These are phyloP conservation scores for Pseudanteris insignis DNA, from an alignment of 2,888 invertebrate genomes.

Conservation along the genomic window DNA sequence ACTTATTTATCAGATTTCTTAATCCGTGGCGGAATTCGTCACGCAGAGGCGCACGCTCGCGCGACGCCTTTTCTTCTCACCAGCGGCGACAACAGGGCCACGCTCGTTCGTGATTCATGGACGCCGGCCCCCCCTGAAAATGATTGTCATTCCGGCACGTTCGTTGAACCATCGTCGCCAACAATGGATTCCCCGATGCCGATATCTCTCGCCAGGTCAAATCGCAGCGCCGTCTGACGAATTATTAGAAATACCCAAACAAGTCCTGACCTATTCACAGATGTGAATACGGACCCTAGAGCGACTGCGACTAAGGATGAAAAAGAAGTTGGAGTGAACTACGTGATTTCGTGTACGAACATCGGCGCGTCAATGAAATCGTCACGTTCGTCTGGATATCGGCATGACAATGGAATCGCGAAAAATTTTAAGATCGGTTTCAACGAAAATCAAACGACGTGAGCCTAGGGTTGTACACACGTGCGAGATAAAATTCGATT, in stretches of 20 bases:
- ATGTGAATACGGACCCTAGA: too few species aligned
- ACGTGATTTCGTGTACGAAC: constrained; percentile 13
- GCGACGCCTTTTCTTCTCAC: constrained; percentile 4
- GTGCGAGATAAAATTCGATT: too few species aligned
- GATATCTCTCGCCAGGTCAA: constrained; percentile 33
- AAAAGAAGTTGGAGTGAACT: constrained; percentile 7
- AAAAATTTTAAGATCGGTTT: too few species aligned
- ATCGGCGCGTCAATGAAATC: not conserved
- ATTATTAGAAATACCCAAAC: constrained; percentile 24
- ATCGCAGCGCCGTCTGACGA: constrained; percentile 21
- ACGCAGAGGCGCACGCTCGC: constrained; percentile 19
- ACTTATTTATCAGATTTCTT: constrained; percentile 30
- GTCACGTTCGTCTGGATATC: not conserved
- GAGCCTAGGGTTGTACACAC: too few species aligned
- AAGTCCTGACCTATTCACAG: constrained; percentile 26
- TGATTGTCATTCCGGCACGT: constrained; percentile 39
- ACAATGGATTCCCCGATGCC: constrained; percentile 40
- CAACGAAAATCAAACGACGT: too few species aligned
- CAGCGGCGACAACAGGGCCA: constrained; percentile 6
- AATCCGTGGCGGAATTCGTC: constrained; percentile 29
- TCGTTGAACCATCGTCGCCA: constrained; percentile 32
- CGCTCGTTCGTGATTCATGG: constrained; percentile 25
- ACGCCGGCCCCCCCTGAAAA: constrained; percentile 22
- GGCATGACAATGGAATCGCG: constrained; percentile 4
- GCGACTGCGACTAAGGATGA: too few species aligned